phyloP scores from a whole-genome alignment of 2,888 invertebrate genomes.

The Gerris lacustris region DNA sequence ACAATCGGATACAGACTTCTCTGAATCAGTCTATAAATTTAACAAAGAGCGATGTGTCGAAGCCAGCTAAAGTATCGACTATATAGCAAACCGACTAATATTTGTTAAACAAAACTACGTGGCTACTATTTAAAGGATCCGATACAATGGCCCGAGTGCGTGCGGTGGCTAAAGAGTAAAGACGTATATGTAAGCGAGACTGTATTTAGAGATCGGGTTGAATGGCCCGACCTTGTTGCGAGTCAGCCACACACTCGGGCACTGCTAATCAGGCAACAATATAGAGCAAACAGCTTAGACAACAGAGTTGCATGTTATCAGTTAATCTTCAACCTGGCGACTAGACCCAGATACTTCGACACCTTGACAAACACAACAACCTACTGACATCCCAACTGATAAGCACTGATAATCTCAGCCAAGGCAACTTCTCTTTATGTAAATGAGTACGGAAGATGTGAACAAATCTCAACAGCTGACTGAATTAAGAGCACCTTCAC shows the following conservation, averaged over 20 bases:
- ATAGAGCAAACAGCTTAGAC: conserved; percentile 2
- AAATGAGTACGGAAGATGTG: too few species aligned
- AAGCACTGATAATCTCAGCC: too few species aligned
- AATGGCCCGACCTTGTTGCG: background rate
- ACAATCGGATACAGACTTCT: too few species aligned
- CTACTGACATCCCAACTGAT: too few species aligned
- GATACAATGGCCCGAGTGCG: background rate
- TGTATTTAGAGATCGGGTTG: conserved; percentile 1
- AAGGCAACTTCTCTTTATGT: too few species aligned
- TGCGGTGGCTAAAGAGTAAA: background rate
- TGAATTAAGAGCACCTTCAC: background rate
- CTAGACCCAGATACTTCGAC: too few species aligned
- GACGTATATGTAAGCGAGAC: background rate
- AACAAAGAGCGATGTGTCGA: too few species aligned
- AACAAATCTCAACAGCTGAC: background rate
- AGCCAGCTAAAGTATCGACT: too few species aligned
- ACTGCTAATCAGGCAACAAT: background rate
- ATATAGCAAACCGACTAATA: too few species aligned
- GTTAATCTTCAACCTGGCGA: background rate
- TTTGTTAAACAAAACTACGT: background rate
- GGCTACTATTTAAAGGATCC: background rate
- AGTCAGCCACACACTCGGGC: background rate
- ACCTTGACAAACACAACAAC: too few species aligned
- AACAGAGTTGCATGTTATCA: background rate
- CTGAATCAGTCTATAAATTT: too few species aligned